Base-by-base conservation (phyloP, 1,140 invertebrate species). In the Drosophila miranda region DNA sequence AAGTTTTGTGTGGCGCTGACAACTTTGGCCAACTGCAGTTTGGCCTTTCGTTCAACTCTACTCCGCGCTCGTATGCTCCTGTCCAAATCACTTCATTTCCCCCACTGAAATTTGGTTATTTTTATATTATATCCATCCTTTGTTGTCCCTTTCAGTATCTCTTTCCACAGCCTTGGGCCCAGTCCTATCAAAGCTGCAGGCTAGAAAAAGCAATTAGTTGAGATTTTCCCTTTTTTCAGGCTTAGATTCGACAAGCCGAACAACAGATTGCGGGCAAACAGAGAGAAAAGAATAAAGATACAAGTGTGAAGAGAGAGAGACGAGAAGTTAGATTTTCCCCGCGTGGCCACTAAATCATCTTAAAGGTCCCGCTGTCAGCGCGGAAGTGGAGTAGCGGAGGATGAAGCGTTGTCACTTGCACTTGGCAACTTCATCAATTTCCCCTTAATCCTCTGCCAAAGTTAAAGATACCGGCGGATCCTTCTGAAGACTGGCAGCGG, bases 361-460 rank as follows among this genome's bases (percentile, higher is more conserved):
- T 57, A 44, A 68, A 68, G 68, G 19, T 59, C 57, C 51, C 45
- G 26, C 9, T 28, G 28, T 55, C 53, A 26, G 23, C n/a, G 41
- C 5, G 19, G 30, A 23, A n/a, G 16, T n/a, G 26, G 46, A 41
- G 60, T 9, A n/a, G 51, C 11, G 14, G 34, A 44, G 44, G 28
- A 26, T 59, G 53, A 53, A 30, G 58, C 63, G 49, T 72, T 87
- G 82, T 87, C 82, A 87, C 71, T 87, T 78, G 75, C 83, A 88
- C 75, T 88, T 82, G 83, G 45, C 62, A 82, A 66, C 78, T 87
- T 87, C 83, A 88, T 87, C 82, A 87, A 87, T 87, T 78, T 87
- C 57, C 58, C 62, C 62, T 62, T 78, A 87, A 86, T 64, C 66
- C 54, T n/a, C 67, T 46, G 69, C 55, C 56, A 62, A 76, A 68